A percentile compares a stretch with the other conserved stretches of the same genome.
Evolutionary conservation across 2,797 vertebrate species (phyloP).

Genomic region (Chaetophractus vellerosus): DNA sequence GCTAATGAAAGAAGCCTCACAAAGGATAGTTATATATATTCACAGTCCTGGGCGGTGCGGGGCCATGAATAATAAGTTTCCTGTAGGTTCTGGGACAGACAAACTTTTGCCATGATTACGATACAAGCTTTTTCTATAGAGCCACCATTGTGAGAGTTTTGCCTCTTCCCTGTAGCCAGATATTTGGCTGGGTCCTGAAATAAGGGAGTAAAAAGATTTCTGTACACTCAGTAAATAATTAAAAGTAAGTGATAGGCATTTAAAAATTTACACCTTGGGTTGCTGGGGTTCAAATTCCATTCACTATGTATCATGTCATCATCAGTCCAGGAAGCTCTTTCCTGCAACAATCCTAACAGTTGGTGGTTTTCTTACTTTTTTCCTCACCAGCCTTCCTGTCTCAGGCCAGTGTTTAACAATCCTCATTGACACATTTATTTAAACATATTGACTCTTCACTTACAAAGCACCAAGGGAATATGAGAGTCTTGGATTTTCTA

Average conservation of each 20-base stretch:
- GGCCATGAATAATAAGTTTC: not conserved
- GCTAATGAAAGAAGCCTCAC: not conserved
- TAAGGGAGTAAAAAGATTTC: not conserved
- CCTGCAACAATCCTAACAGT: not conserved
- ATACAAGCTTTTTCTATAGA: not conserved
- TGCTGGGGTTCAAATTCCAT: not conserved
- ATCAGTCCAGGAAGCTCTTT: not conserved
- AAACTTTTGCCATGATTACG: not conserved
- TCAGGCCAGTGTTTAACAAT: not conserved
- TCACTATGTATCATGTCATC: not conserved
- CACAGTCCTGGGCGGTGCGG: not conserved
- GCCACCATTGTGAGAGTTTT: not conserved
- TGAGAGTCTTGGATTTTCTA: not conserved
- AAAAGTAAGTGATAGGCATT: not conserved
- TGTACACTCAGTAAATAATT: not conserved
- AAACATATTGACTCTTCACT: not conserved
- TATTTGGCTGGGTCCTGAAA: not conserved
- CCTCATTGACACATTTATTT: not conserved
- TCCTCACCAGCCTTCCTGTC: not conserved
- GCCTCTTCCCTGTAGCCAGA: not conserved
- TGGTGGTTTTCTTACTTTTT: not conserved
- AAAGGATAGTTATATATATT: not conserved
- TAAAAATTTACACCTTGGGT: constrained; percentile 4
- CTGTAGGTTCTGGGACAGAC: not conserved
- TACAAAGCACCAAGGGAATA: not conserved